Percentiles rank a stretch among this genome's conserved stretches.
These are phyloP conservation scores for Crypturellus tataupa DNA, from an alignment of 2,797 vertebrate species.

Conservation along the genomic window DNA sequence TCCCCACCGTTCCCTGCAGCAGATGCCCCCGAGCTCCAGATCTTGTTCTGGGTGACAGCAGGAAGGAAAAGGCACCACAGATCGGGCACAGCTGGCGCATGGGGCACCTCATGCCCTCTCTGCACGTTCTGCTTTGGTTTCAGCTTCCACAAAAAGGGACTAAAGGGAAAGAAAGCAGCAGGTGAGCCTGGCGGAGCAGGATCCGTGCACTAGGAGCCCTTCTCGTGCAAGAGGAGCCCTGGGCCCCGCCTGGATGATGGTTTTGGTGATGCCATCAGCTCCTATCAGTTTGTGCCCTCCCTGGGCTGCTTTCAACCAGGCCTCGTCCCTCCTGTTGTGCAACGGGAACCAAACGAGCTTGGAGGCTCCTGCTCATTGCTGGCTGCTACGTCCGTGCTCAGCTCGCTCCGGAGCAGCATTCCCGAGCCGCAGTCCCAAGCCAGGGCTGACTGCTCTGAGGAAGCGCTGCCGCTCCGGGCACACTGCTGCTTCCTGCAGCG, in stretches of 20 bases:
- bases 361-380: background rate
- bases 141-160: too few relatives aligned
- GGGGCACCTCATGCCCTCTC: too few relatives aligned
- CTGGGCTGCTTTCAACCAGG: background rate
- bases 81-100: too few relatives aligned
- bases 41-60: too few relatives aligned
- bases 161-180: too few relatives aligned
- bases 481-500: constrained; percentile 39
- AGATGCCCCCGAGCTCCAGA: too few relatives aligned
- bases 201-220: background rate
- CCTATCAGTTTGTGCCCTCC: background rate
- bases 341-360: background rate
- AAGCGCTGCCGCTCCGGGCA: constrained; percentile 4
- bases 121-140: too few relatives aligned
- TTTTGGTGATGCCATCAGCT: background rate
- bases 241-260: background rate
- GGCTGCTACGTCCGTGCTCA: background rate
- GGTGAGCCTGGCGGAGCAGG: background rate
- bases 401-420: background rate
- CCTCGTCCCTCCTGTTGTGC: background rate
- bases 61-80: too few relatives aligned
- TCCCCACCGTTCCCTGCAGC: too few relatives aligned
- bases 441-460: background rate
- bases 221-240: background rate
- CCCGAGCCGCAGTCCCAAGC: background rate